These are phyloP conservation scores for Acromyrmex charruanus DNA, from an alignment of 1,140 invertebrate species.

Conservation along the genomic window DNA sequence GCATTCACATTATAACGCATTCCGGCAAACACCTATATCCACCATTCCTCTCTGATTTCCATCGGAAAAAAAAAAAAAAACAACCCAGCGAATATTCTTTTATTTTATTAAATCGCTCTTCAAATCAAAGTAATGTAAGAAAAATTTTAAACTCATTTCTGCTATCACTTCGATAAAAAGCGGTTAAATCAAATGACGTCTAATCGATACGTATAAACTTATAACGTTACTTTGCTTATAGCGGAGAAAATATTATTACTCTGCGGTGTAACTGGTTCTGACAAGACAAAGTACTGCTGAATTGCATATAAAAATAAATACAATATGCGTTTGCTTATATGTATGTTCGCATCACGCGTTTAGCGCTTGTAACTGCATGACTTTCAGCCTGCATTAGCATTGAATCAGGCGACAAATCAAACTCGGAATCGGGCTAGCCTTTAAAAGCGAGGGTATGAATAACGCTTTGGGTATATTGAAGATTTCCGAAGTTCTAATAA, in stretches of 20 bases:
- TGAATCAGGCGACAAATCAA: slow-evolving; percentile 26
- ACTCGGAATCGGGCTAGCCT: not conserved
- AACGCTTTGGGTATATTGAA: not conserved
- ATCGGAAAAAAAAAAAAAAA: too few species aligned
- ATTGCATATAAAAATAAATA: slow-evolving; percentile 41
- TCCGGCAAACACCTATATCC: not conserved
- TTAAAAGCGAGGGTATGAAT: slow-evolving; percentile 6
- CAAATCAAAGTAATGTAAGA: not conserved
- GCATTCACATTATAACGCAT: slow-evolving; percentile 1
- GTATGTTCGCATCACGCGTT: not conserved
- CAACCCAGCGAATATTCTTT: not conserved
- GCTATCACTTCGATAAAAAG: not conserved
- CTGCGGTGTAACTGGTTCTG: not conserved
- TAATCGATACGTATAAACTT: slow-evolving; percentile 22
- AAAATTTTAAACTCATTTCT: not conserved
- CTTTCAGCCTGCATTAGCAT: slow-evolving; percentile 25
- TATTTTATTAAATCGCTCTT: not conserved
- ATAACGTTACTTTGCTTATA: not conserved
- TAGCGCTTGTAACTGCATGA: not conserved
- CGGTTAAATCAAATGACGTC: not conserved
- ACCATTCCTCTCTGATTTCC: not conserved
- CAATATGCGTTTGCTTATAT: not conserved
- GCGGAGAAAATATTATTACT: slow-evolving; percentile 4
- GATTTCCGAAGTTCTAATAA: not conserved
- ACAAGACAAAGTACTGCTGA: slow-evolving; percentile 13